Evolutionary conservation across 2,797 vertebrate species (phyloP).

Genomic region (Hydrolagus colliei): DNA sequence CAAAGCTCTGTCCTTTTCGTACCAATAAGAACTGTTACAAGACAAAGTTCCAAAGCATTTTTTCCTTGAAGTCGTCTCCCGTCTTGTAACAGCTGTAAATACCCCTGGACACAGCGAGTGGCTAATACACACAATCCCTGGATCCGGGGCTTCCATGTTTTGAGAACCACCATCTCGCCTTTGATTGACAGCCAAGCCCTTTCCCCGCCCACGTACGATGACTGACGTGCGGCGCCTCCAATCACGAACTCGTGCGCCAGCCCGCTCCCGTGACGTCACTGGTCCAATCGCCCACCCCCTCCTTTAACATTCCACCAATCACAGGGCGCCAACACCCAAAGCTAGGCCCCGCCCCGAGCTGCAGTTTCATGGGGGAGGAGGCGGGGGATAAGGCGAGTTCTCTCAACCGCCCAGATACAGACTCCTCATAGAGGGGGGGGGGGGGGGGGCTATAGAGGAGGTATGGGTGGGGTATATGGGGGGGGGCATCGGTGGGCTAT

Average conservation of each 20-base stretch:
- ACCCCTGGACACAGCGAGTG: not conserved
- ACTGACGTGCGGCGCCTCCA: not conserved
- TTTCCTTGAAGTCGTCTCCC: not conserved
- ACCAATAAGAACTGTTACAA: too few species aligned
- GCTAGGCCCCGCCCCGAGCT: not conserved
- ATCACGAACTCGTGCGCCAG: not conserved
- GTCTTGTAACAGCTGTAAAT: not conserved
- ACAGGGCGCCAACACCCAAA: conserved; percentile 14
- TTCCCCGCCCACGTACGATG: not conserved
- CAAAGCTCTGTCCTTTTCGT: too few species aligned
- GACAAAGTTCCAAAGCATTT: not conserved
- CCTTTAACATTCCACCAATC: not conserved
- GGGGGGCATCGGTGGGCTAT: too few species aligned
- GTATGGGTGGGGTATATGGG: not conserved
- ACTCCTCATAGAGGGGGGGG: not conserved
- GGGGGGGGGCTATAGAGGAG: not conserved
- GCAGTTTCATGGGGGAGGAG: too few species aligned
- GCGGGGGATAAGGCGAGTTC: too few species aligned
- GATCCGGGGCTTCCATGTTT: not conserved
- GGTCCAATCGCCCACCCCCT: not conserved
- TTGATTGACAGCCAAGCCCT: not conserved
- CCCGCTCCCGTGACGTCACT: too few species aligned
- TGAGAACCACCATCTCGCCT: not conserved
- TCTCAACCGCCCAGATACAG: too few species aligned
- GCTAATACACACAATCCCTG: not conserved